A percentile compares a stretch with the other conserved stretches of the same genome.
Evolutionary conservation across 2,797 vertebrate genomes (phyloP).

Genomic region (Pseudochirops corinnae): DNA sequence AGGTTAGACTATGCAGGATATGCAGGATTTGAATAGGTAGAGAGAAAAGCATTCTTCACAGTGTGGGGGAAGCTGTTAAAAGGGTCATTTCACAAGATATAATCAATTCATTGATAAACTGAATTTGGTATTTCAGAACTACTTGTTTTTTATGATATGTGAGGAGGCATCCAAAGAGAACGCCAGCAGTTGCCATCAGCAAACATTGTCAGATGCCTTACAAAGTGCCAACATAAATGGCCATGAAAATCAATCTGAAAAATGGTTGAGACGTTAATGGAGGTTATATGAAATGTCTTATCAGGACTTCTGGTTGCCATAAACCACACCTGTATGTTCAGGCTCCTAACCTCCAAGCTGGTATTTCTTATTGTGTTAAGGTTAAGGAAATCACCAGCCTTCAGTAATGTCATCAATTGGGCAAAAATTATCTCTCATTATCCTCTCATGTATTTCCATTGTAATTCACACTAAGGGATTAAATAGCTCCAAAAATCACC

Average conservation of each 20-base stretch:
- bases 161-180: conserved; percentile 2
- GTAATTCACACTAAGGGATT: neutral
- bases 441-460: neutral
- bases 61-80: neutral
- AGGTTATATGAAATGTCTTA: neutral
- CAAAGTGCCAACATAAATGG: neutral
- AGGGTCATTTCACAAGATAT: conserved; percentile 40
- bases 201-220: neutral
- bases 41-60: neutral
- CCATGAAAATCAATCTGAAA: conserved; percentile 23
- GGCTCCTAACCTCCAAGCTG: neutral
- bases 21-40: conserved; percentile 4
- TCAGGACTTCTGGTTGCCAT: neutral
- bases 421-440: neutral
- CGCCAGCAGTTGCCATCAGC: neutral
- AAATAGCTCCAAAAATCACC: neutral
- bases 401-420: neutral
- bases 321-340: neutral
- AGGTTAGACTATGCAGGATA: neutral
- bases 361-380: neutral
- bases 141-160: conserved; percentile 16
- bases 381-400: neutral
- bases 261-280: neutral
- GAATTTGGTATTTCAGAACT: neutral
- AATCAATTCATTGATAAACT: neutral